A percentile compares a stretch with the other conserved stretches of the same genome.
Evolutionary conservation across 1,140 invertebrate species (phyloP).

Genomic region (Bradysia coprophila): DNA sequence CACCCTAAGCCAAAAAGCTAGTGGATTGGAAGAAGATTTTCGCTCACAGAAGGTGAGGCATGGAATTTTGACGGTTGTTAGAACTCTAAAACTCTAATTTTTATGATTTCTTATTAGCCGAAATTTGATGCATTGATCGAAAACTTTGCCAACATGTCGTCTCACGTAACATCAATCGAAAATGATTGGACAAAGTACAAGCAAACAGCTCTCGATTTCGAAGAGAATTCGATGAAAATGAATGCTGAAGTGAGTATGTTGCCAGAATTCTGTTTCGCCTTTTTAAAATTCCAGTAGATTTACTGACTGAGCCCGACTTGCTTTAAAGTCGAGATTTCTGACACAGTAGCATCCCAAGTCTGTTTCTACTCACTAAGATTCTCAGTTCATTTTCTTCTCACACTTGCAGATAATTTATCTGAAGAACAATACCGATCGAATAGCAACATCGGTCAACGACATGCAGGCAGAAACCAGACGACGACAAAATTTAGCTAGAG

Average conservation of each 20-base stretch:
- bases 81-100: slow-evolving; percentile 1
- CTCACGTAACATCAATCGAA: slow-evolving; percentile 17
- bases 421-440: not conserved
- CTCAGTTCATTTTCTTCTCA: not conserved
- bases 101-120: slow-evolving; percentile 6
- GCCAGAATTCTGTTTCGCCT: no score
- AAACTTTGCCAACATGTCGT: slow-evolving; percentile 15
- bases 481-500: not conserved
- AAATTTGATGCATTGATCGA: slow-evolving; percentile 13
- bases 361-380: no score
- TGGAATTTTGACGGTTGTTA: slow-evolving; percentile 11
- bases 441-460: not conserved
- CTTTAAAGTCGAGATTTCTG: not conserved
- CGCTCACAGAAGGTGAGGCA: not conserved
- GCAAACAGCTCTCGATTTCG: slow-evolving; percentile 8
- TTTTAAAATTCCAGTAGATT: no score
- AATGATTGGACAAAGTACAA: slow-evolving; percentile 17
- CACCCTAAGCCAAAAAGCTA: slow-evolving; percentile 14
- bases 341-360: not conserved
- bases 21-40: slow-evolving; percentile 15
- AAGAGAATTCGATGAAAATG: not conserved
- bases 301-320: no score
- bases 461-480: not conserved
- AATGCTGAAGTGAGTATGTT: not conserved
- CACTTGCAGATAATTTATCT: not conserved